Evolutionary conservation across 1,140 invertebrate species (phyloP).

Genomic region (Diuraphis noxia): DNA sequence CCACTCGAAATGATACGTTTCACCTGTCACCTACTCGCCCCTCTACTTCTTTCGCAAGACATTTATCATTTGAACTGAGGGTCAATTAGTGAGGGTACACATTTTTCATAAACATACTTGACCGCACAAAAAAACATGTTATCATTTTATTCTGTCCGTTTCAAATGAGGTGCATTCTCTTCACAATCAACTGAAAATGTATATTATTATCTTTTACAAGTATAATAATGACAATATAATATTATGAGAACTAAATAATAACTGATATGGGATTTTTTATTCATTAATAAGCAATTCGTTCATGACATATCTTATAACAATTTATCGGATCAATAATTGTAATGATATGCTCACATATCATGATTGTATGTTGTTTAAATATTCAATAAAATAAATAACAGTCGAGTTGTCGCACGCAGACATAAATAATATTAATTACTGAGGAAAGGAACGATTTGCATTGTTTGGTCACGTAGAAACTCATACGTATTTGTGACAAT

Average conservation of each 20-base stretch:
- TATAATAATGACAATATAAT: neutral
- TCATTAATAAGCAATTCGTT: neutral
- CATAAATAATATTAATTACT: no score
- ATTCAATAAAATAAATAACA: no score
- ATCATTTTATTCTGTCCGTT: neutral
- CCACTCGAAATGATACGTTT: slow-evolving; percentile 27
- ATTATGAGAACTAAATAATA: neutral
- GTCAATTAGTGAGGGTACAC: slow-evolving; percentile 34
- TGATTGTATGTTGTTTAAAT: no score
- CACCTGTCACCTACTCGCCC: neutral
- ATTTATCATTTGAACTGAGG: slow-evolving; percentile 43
- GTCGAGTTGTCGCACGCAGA: no score
- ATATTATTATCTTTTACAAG: neutral
- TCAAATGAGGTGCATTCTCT: neutral
- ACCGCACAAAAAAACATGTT: neutral
- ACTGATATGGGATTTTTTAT: neutral
- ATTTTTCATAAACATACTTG: slow-evolving; percentile 41
- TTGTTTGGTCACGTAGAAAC: no score
- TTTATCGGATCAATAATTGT: neutral
- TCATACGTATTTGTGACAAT: no score
- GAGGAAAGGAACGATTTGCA: no score
- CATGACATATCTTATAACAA: neutral
- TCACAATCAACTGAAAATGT: neutral
- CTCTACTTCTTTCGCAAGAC: neutral
- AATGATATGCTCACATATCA: no score